Evolutionary conservation across 1,140 invertebrate species (phyloP), one percentile per base, ranked within the genome.

Genomic region (Trachelipus rathkii): DNA sequence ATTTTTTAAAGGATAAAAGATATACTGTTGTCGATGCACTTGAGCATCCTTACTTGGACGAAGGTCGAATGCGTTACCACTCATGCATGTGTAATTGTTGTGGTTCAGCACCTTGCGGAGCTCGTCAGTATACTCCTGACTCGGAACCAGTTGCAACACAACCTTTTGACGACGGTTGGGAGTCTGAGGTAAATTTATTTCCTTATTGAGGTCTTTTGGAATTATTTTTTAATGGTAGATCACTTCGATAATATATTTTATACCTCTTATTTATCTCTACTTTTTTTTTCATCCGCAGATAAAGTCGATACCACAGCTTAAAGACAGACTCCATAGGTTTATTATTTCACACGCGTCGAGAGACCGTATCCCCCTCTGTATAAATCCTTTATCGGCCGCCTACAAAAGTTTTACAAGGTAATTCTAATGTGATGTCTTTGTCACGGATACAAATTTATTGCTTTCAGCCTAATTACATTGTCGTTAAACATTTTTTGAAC

Each of bases 31-130:
- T 93, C 50, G 93, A 98, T 85, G 97, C 97, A 8, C 87, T 99
- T 79, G 92, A 93, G 76, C 96, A 98, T 88, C 95, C 95, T 13
- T 99, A 98, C 87, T 88, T 99, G 75, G 96, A 98, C 84, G 97
- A 99, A 86, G 97, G 97, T 71, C 89, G 97, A 81, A 89, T 99
- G 79, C 90, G 97, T 82, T 99, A 98, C 87, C 97, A 99, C 87
- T 99, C 97, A 66, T 99, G 97, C 85, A 99, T 99, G 97, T 99
- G 97, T 88, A 93, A 93, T 83, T 99, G 97, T 85, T 99, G 97
- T 87, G 78, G 83, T 76, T 93, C 92, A 84, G 89, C 89, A 46
- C 88, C 88, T 78, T 90, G 90, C 19, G 84, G 84, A 68, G 86
- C 91, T 84, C 88, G 96, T 77, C 93, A 95, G 85, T 99, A 96